phyloP scores from a whole-genome alignment of 2,888 invertebrate species.

The Megalurothrips usitatus region DNA sequence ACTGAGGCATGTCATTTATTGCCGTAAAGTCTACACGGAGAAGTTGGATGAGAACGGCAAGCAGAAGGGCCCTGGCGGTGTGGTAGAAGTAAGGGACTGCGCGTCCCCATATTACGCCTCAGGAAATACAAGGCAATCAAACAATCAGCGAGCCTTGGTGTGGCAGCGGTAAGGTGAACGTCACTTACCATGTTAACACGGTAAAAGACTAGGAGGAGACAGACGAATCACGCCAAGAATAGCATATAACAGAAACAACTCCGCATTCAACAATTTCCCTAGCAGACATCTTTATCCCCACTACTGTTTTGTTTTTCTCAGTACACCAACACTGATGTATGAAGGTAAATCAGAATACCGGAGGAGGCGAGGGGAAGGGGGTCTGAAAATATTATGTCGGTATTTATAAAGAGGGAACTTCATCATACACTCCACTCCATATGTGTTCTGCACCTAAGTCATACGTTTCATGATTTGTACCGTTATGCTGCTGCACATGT shows the following conservation, averaged over 20 bases:
- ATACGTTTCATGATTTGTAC: no score
- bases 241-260: background rate
- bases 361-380: no score
- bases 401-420: no score
- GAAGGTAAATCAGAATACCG: no score
- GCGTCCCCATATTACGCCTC: background rate
- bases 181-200: background rate
- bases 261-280: conserved; percentile 5
- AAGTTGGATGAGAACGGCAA: background rate
- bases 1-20: background rate
- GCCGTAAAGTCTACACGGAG: background rate
- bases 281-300: background rate
- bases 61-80: background rate
- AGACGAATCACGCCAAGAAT: conserved; percentile 12
- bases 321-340: no score
- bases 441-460: no score
- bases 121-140: background rate
- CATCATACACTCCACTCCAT: no score
- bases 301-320: background rate
- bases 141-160: background rate
- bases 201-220: background rate
- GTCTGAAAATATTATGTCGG: no score
- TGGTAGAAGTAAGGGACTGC: background rate
- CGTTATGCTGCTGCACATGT: no score
- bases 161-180: background rate